Evolutionary conservation across 2,113 vertebrate species (phyloP).

Genomic region (Conger conger): DNA sequence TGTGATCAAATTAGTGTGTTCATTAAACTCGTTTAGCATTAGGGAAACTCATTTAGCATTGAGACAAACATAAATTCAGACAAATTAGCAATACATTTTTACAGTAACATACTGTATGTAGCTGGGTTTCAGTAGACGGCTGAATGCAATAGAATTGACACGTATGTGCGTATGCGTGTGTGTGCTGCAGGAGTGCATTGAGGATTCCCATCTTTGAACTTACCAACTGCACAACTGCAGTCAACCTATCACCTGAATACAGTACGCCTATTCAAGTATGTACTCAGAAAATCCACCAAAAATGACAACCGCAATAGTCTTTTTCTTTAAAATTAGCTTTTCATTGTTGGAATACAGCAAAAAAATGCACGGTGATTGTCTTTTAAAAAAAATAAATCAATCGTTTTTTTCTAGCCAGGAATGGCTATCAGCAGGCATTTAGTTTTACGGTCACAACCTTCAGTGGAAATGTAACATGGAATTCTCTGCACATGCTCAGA

Average conservation of each 20-base stretch:
- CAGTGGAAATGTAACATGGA: not conserved
- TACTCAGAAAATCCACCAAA: not conserved
- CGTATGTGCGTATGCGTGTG: not conserved
- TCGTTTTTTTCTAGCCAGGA: slow-evolving; percentile 1
- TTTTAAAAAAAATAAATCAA: not conserved
- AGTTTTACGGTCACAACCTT: not conserved
- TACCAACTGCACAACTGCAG: not conserved
- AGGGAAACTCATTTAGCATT: no score
- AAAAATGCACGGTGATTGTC: slow-evolving; percentile 33
- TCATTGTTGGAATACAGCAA: slow-evolving; percentile 26
- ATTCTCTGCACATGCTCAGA: slow-evolving; percentile 7
- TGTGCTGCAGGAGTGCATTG: not conserved
- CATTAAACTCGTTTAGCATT: no score
- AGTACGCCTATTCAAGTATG: not conserved
- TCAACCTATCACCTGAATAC: not conserved
- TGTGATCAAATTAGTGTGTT: no score
- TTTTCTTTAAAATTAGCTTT: slow-evolving; percentile 26
- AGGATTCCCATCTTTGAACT: not conserved
- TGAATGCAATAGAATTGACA: not conserved
- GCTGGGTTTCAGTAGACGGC: not conserved
- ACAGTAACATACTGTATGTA: not conserved
- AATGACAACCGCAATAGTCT: not conserved
- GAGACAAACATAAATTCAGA: no score
- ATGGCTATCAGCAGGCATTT: slow-evolving; percentile 16
- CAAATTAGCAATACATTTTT: no score